phyloP scores from a whole-genome alignment of 2,888 invertebrate species.

The Heliothis peltigera region DNA sequence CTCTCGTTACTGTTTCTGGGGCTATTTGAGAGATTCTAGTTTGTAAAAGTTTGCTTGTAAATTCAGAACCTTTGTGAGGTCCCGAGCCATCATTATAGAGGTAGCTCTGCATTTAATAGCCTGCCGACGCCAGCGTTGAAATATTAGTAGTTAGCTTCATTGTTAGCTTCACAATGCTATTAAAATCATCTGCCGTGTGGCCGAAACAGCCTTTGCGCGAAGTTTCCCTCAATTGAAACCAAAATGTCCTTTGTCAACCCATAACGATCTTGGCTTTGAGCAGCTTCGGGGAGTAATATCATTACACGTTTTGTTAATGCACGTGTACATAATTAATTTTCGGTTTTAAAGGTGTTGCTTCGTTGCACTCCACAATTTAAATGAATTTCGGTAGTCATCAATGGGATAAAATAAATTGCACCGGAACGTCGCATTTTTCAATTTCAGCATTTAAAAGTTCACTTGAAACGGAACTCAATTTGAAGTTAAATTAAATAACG shows the following conservation, averaged over 20 bases:
- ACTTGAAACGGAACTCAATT: conserved; percentile 15
- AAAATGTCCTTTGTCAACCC: conserved; percentile 70
- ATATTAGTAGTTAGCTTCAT: conserved; percentile 59
- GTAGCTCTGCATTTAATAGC: conserved; percentile 46
- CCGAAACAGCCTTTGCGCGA: conserved; percentile 67
- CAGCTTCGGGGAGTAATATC: conserved; percentile 57
- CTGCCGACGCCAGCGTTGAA: conserved; percentile 28
- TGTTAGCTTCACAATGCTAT: conserved; percentile 68
- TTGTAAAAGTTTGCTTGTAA: conserved; percentile 48
- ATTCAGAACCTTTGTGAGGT: conserved; percentile 34
- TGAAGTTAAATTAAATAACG: conserved; percentile 21
- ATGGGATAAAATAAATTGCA: conserved; percentile 40
- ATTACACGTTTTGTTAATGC: conserved; percentile 43
- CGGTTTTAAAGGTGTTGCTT: conserved; percentile 45
- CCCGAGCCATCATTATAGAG: conserved; percentile 35
- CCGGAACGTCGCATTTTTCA: conserved; percentile 28
- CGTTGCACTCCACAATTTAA: conserved; percentile 30
- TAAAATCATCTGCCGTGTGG: conserved; percentile 69
- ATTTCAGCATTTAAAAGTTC: conserved; percentile 27
- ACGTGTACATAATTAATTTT: conserved; percentile 61
- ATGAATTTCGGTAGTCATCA: conserved; percentile 45
- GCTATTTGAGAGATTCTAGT: conserved; percentile 40
- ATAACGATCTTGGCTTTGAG: conserved; percentile 66
- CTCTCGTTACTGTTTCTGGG: conserved; percentile 45
- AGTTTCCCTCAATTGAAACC: conserved; percentile 69